Evolutionary conservation across 2,113 vertebrate species (phyloP).

Genomic region (Tetrao urogallus): DNA sequence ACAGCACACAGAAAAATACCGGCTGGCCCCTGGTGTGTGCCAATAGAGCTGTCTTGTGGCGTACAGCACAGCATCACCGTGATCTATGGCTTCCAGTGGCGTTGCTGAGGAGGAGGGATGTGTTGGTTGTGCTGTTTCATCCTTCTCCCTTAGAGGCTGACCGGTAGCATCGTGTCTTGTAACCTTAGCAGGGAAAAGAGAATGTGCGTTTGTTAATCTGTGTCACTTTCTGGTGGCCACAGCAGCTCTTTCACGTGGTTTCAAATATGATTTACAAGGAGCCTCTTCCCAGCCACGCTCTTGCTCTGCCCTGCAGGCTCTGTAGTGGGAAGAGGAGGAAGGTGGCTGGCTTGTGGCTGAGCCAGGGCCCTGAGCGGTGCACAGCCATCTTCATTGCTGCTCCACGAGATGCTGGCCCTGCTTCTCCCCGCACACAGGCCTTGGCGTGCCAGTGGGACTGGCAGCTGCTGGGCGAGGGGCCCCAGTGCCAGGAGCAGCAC

Average conservation of each 20-base stretch:
- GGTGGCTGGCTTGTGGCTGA: neutral
- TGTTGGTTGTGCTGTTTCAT: neutral
- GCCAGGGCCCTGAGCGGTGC: neutral
- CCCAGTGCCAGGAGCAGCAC: accelerated
- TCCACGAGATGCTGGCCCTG: neutral
- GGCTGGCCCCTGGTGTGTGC: neutral
- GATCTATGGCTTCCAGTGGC: slow-evolving; percentile 13
- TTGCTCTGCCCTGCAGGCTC: neutral
- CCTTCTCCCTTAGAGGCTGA: slow-evolving; percentile 21
- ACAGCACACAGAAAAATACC: neutral
- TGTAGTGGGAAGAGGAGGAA: slow-evolving; percentile 1
- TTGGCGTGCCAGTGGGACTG: accelerated
- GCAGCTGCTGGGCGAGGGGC: neutral
- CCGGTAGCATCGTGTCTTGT: neutral
- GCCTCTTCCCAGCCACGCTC: neutral
- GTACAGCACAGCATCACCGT: neutral
- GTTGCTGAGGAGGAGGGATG: slow-evolving; percentile 26
- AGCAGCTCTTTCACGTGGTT: neutral
- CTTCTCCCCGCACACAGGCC: neutral
- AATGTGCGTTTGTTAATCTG: neutral
- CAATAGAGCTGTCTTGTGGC: neutral
- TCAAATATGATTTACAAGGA: slow-evolving; percentile 33
- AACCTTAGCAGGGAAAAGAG: slow-evolving; percentile 8
- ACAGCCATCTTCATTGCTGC: slow-evolving; percentile 20
- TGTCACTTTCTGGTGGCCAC: neutral